These are phyloP conservation scores for Danio jaintianensis DNA, from an alignment of 2,797 vertebrate genomes.

Conservation along the genomic window DNA sequence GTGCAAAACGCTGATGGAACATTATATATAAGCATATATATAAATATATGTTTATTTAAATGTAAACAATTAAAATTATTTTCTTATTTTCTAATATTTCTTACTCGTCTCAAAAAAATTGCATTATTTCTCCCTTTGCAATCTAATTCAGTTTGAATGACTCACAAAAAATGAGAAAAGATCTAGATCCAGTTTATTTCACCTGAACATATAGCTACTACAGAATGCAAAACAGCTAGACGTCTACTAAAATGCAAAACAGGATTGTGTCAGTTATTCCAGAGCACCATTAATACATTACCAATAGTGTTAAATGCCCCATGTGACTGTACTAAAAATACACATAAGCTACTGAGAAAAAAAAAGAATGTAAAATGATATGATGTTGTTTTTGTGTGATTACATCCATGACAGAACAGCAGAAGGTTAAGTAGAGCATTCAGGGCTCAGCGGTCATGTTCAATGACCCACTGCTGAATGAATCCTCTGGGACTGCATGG, in stretches of 20 bases:
- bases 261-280: conserved; percentile 10
- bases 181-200: conserved; percentile 12
- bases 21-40: too few relatives aligned
- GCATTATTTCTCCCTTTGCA: background rate
- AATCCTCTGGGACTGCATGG: conserved; percentile 56
- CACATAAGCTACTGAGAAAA: background rate
- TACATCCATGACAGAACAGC: conserved; percentile 48
- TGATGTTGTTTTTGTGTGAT: conserved; percentile 44
- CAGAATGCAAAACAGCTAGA: conserved; percentile 7
- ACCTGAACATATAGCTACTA: background rate
- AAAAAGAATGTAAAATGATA: conserved; percentile 26
- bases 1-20: too few relatives aligned
- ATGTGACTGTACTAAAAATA: conserved; percentile 7
- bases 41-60: too few relatives aligned
- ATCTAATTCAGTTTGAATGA: background rate
- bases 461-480: conserved; percentile 64
- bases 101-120: too few relatives aligned
- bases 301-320: conserved; percentile 11
- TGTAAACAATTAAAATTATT: too few relatives aligned
- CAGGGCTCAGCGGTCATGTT: conserved; percentile 62
- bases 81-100: too few relatives aligned
- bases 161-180: conserved; percentile 8
- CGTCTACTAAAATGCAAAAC: conserved; percentile 34
- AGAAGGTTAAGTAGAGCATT: conserved; percentile 63
- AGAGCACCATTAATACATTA: background rate